Base-by-base conservation (phyloP, 2,888 invertebrate genomes). In the Drosophila neotestacea region DNA sequence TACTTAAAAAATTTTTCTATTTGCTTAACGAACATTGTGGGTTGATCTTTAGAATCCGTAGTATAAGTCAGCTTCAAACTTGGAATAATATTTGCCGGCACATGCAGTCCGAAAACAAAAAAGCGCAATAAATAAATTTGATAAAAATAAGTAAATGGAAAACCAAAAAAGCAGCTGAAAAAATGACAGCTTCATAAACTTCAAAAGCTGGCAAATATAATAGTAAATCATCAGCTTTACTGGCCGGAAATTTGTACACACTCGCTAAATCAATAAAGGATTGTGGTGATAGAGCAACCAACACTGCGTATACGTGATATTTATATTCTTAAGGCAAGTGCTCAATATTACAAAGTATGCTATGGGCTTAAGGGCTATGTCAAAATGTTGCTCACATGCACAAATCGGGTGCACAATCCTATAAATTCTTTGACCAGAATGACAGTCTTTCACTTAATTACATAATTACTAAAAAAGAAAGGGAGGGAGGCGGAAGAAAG, bases 361-460 rank as follows among this genome's bases (percentile, higher is more conserved):
- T 3, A 22, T 22, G 22, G 22, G 22, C 22, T 56, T 59, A 48
- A 62, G 64, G 51, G 34, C 41, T n/a, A 32, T 66, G 46, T 56
- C 55, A 61, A 70, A 55, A 58, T 54, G 47, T 27, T 28, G 41
- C 76, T 85, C 85, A 84, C 81, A 77, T 81, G 85, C 34, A 50
- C 64, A 56, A 73, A 66, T 70, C 50, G 47, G 13, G 28, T 51
- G 58, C 59, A 60, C 44, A 51, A 52, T n/a, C 55, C 46, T 22
- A 42, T 34, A 51, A 34, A 3, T 39, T 38, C 38, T 46, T 39
- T 13, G 22, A 28, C 6, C 1, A 11, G 9, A 41, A 42, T 28
- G 47, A 10, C 51, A 32, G n/a, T 46, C 16, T 55, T 54, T 44
- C 16, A 27, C 11, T 50, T 52, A 58, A 58, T 64, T 74, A 68